A percentile compares a stretch with the other conserved stretches of the same genome.
Conservation (phyloP, 23 tunicate genomes). For the Halocynthia aurantium region DNA sequence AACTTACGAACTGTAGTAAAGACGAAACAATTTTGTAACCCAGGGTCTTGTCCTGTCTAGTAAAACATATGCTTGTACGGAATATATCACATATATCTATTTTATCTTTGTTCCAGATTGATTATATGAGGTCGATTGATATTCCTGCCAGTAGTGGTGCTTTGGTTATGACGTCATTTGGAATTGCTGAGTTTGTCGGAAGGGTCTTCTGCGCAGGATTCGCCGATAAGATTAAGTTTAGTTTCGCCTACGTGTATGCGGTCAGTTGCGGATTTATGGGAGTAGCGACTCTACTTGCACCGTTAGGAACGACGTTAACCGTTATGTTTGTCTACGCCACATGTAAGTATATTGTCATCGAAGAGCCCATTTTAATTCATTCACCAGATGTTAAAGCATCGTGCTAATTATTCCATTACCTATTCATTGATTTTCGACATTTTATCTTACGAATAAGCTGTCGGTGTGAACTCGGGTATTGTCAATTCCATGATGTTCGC, state of each 20-base stretch:
- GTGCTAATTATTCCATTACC: too few relatives aligned
- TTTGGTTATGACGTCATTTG: constrained; percentile 66
- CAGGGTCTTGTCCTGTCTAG: too few relatives aligned
- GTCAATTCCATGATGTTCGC: constrained; percentile 79
- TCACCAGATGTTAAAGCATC: too few relatives aligned
- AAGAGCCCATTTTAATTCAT: too few relatives aligned
- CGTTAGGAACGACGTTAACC: constrained; percentile 41
- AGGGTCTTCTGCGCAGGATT: constrained; percentile 46
- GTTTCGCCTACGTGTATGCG: constrained; percentile 63
- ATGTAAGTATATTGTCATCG: constrained; percentile 22
- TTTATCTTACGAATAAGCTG: constrained; percentile 19
- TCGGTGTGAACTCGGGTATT: constrained; percentile 73
- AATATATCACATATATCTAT: too few relatives aligned
- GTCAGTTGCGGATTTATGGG: constrained; percentile 51
- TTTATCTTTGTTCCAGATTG: constrained; percentile 29
- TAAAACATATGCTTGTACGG: too few relatives aligned
- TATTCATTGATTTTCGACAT: too few relatives aligned
- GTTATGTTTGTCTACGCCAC: constrained; percentile 65
- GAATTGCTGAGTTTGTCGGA: constrained; percentile 61
- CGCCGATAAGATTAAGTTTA: constrained; percentile 48
- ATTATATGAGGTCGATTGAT: constrained; percentile 60
- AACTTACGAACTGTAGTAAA: too few relatives aligned
- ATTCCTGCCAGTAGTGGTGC: constrained; percentile 22
- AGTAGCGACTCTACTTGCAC: constrained; percentile 42
- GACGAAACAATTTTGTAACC: too few relatives aligned